phyloP scores from a whole-genome alignment of 92 coral and sea anemone species.

The Montipora capitata region DNA sequence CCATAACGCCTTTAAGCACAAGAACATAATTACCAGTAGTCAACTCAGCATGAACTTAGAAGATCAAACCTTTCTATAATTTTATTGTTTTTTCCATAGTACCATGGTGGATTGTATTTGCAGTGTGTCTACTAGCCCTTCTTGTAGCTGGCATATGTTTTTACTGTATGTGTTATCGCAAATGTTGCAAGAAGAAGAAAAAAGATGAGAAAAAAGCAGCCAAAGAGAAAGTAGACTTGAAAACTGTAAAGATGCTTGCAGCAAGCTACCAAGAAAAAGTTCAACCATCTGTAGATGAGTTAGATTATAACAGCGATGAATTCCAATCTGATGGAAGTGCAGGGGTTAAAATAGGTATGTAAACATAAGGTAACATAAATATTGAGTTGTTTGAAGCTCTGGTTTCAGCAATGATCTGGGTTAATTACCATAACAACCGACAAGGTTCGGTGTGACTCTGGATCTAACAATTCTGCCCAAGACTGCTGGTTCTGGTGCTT shows the following conservation, averaged over 20 bases:
- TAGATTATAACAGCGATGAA: conserved; percentile 98
- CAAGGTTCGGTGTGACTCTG: too few relatives aligned
- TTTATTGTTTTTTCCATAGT: conserved; percentile 51
- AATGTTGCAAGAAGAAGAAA: conserved; percentile 92
- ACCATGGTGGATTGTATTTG: conserved; percentile 94
- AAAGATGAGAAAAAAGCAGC: conserved; percentile 82
- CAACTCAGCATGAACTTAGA: too few relatives aligned
- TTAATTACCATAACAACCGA: too few relatives aligned
- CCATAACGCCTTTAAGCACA: too few relatives aligned
- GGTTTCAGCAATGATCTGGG: too few relatives aligned
- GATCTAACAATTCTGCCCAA: too few relatives aligned
- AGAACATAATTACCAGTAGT: too few relatives aligned
- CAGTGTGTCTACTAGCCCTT: conserved; percentile 74
- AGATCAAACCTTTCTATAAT: too few relatives aligned
- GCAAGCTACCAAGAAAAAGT: conserved; percentile 99
- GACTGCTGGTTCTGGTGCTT: too few relatives aligned
- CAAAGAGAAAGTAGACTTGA: conserved; percentile 91
- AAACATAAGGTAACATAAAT: too few relatives aligned
- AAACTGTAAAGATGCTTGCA: conserved; percentile 86
- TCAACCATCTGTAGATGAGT: conserved; percentile 96
- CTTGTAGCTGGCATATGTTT: conserved; percentile 75
- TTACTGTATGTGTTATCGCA: conserved; percentile 91
- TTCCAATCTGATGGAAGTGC: conserved; percentile 89
- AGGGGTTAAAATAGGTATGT: conserved; percentile 91
- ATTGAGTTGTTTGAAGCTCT: too few relatives aligned